phyloP scores from a whole-genome alignment of 2,113 vertebrate genomes.

The Cinclus mexicanus region DNA sequence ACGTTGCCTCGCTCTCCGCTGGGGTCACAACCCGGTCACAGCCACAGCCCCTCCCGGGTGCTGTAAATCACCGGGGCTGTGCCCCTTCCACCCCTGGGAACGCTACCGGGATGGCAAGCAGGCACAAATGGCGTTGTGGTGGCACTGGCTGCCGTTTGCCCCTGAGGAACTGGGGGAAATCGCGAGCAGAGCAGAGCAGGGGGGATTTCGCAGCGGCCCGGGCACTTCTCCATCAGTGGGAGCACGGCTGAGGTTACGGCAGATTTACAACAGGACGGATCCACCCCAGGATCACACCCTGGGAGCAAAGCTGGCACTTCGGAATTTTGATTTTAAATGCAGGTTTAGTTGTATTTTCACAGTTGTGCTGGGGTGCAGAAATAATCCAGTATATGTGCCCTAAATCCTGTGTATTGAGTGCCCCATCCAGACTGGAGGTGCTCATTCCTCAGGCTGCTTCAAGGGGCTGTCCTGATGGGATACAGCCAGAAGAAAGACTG shows the following conservation, averaged over 20 bases:
- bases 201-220: accelerated
- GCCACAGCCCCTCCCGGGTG: slow-evolving; percentile 74
- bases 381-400: accelerated
- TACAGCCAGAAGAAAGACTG: background rate
- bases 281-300: background rate
- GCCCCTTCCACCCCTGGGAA: slow-evolving; percentile 29
- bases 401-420: accelerated
- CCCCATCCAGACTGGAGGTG: background rate
- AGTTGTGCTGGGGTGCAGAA: background rate
- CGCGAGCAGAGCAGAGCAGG: background rate
- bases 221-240: background rate
- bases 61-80: slow-evolving; percentile 72
- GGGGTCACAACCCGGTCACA: slow-evolving; percentile 84
- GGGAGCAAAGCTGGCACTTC: background rate
- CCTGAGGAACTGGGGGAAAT: background rate
- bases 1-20: slow-evolving; percentile 72
- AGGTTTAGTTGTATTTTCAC: background rate
- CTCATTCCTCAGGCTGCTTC: background rate
- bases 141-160: background rate
- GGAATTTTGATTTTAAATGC: background rate
- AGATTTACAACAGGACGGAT: background rate
- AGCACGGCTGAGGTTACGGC: accelerated
- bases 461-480: background rate
- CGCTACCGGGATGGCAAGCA: background rate
- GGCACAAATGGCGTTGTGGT: background rate